Percentiles rank a stretch among this genome's conserved stretches.
phyloP scores from a whole-genome alignment of 2,113 vertebrate species.

The Peromyscus californicus region DNA sequence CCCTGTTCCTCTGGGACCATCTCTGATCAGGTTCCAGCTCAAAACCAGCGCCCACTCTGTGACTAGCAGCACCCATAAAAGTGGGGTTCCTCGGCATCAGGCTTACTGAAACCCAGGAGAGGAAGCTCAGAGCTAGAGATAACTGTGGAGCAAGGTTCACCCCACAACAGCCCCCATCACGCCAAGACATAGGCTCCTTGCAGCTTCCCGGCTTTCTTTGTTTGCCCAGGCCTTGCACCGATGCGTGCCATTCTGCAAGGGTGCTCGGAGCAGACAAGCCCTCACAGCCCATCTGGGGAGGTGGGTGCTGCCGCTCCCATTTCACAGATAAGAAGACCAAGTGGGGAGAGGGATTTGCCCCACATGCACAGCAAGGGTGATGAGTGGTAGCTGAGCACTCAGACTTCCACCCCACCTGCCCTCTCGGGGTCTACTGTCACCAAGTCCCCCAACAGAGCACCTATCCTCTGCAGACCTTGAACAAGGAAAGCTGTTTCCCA shows the following conservation, averaged over 20 bases:
- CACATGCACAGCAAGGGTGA: not conserved
- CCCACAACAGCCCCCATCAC: not conserved
- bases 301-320: not conserved
- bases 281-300: not conserved
- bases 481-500: not conserved
- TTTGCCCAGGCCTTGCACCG: not conserved
- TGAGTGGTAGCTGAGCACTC: no score
- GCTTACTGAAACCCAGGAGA: not conserved
- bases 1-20: not conserved
- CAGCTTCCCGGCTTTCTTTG: slow-evolving; percentile 51
- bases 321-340: not conserved
- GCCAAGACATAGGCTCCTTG: slow-evolving; percentile 44
- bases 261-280: not conserved
- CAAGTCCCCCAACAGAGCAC: not conserved
- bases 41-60: not conserved
- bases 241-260: rapidly evolving
- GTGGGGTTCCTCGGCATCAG: not conserved
- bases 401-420: not conserved
- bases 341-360: not conserved
- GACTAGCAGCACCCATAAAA: not conserved
- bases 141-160: not conserved
- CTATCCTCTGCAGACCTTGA: not conserved
- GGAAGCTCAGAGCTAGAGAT: slow-evolving; percentile 39
- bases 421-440: not conserved
- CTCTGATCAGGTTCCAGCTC: not conserved